A percentile compares a stretch with the other conserved stretches of the same genome.
These are phyloP conservation scores for Gallirallus australis DNA, from an alignment of 2,797 vertebrate genomes.

Conservation along the genomic window DNA sequence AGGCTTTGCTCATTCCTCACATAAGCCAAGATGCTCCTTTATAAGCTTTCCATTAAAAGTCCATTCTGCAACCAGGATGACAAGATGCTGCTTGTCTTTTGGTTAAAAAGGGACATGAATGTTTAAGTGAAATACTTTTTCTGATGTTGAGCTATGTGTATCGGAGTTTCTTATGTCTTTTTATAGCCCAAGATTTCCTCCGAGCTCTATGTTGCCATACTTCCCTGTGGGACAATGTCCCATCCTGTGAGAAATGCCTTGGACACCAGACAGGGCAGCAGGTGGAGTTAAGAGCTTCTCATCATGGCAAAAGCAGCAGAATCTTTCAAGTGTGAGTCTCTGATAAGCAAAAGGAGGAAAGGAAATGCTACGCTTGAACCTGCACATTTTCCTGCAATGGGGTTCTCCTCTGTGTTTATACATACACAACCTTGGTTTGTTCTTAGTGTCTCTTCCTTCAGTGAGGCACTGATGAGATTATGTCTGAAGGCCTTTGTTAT, in stretches of 20 bases:
- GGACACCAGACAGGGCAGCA: neutral
- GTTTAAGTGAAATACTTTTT: neutral
- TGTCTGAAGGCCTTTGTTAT: conserved; percentile 24
- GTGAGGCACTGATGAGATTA: neutral
- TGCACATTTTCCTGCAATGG: neutral
- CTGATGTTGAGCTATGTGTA: neutral
- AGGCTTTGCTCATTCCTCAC: neutral
- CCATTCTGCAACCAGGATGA: neutral
- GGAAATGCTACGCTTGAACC: neutral
- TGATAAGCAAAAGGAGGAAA: conserved; percentile 4
- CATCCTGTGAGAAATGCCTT: neutral
- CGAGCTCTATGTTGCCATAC: neutral
- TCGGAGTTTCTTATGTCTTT: neutral
- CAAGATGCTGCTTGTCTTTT: neutral
- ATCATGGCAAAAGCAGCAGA: neutral
- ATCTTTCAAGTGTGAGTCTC: neutral
- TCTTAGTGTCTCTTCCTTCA: neutral
- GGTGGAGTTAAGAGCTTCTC: neutral
- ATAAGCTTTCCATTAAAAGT: neutral
- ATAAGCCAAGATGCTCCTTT: neutral
- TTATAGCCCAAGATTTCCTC: neutral
- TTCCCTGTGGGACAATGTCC: neutral
- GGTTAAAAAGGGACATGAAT: neutral
- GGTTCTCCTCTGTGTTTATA: neutral
- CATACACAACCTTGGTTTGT: neutral